Evolutionary conservation across 1,140 invertebrate genomes (phyloP), one percentile per base, ranked within the genome.

Genomic region (Patella vulgata): DNA sequence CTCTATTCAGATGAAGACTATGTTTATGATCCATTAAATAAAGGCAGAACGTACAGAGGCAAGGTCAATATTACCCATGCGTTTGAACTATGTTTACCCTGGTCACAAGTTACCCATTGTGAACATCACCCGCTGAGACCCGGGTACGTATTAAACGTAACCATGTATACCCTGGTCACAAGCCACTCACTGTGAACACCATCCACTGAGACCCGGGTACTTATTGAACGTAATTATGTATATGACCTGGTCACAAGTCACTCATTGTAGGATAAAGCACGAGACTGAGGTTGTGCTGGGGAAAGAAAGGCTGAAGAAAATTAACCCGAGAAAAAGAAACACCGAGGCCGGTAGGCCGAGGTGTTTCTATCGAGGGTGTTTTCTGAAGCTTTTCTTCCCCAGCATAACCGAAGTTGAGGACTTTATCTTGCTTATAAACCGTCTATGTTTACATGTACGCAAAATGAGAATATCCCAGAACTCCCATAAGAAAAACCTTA

Each of bases 161-260:
- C 46, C 57, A 0, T 73, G 71, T 53, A 31, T 67, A 12, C 50
- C 48, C 31, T 73, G 71, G 71, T 44, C 52, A 14, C 44, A 63
- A 14, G 59, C 59, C 14, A 62, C 63, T 3, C 30, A 59, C 9
- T 73, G 71, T 47, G 30, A 27, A 1, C 57, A 70, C 43, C 52
- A 73, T 47, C 31, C 57, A 25, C 70, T 70, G 25, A 66, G 66
- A 23, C 27, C 58, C 40, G 47, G 51, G 70, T 73, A 56, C 51
- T 50, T 17, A n/a, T n/a, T n/a, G n/a, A n/a, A n/a, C n/a, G n/a
- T n/a, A 62, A 19, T 39, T 53, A 0, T 73, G 71, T 53, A 31
- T 67, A 12, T 44, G n/a, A n/a, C 48, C 31, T 73, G 71, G 71
- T 44, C 52, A 14, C 44, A 63, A 14, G 59, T 62, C 14, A 62